Evolutionary conservation across 1,140 invertebrate genomes (phyloP), one percentile per base, ranked within the genome.

Genomic region (Sitobion miscanthi): DNA sequence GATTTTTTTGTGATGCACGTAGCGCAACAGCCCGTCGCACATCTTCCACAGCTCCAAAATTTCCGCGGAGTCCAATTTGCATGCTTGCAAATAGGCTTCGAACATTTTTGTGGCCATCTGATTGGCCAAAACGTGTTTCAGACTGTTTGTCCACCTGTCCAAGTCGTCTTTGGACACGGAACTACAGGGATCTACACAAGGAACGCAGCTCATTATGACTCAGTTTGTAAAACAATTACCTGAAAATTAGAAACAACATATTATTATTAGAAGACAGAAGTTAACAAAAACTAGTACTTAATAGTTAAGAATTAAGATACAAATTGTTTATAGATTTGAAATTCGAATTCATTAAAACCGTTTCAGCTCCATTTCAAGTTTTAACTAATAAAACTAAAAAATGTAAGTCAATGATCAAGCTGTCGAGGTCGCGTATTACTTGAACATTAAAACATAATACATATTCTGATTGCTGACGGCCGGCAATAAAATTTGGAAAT

Each of bases 111-210:
- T 52, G 35, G 91, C 91, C 0, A 38, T 57, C 25, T 52, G 91
- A 45, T 85, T 93, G n/a, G 91, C 91, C 82, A 93, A 57, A 14
- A 93, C 91, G 25, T 93, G 25, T 85, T 93, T 93, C 2, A 93
- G 30, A 93, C 91, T 93, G 25, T 86, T 93, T 6, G 91, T 93
- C 91, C 91, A 93, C 17, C 82, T 52, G 49, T 93, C 91, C 47
- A 93, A 38, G 49, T 93, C 91, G 5, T 52, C 91, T 93, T 93
- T 93, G 35, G 91, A 93, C 23, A 93, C 49, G 11, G 91, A 42
- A 54, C 25, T 54, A n/a, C 89, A 90, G 14, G 89, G 89, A 54
- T 85, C 82, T 92, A 49, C 91, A 9, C 91, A 93, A 38, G 91
- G 91, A 8, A 86, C 77, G 30, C 91, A 93, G 86, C 82, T 93